A percentile compares a stretch with the other conserved stretches of the same genome.
These are phyloP conservation scores for Meiosimyza decipiens DNA, from an alignment of 2,888 invertebrate genomes.

Conservation along the genomic window DNA sequence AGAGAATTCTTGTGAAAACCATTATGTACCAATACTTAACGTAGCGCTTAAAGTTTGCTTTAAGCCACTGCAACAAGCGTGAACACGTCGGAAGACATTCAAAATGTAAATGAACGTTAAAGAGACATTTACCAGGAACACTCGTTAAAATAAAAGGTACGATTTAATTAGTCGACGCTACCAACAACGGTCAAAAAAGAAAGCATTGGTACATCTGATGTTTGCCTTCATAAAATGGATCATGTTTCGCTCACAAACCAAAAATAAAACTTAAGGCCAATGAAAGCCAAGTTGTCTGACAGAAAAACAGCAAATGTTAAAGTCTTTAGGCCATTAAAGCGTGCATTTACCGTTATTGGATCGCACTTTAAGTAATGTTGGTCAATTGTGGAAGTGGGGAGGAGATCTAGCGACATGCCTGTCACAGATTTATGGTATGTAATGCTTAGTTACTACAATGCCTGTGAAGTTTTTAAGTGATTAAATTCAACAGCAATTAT, in stretches of 20 bases:
- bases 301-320: background rate
- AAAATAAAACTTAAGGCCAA: background rate
- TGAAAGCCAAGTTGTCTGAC: background rate
- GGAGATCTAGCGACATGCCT: too few relatives aligned
- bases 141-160: slow-evolving; percentile 17
- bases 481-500: slow-evolving; percentile 11
- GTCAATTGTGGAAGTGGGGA: too few relatives aligned
- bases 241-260: background rate
- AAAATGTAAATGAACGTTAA: too few relatives aligned
- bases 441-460: slow-evolving; percentile 10
- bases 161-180: slow-evolving; percentile 4
- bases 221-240: background rate
- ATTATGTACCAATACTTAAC: too few relatives aligned
- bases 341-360: too few relatives aligned
- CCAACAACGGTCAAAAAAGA: background rate
- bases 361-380: too few relatives aligned
- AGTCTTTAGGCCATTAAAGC: too few relatives aligned
- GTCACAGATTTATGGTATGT: background rate
- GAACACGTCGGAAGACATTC: too few relatives aligned
- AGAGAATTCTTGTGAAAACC: too few relatives aligned
- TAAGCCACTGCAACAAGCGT: too few relatives aligned
- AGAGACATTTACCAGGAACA: background rate
- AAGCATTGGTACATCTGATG: background rate
- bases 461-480: background rate
- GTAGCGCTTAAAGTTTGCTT: too few relatives aligned